Base-by-base conservation (phyloP, 2,888 invertebrate genomes). In the Trissolcus brochymenae region DNA sequence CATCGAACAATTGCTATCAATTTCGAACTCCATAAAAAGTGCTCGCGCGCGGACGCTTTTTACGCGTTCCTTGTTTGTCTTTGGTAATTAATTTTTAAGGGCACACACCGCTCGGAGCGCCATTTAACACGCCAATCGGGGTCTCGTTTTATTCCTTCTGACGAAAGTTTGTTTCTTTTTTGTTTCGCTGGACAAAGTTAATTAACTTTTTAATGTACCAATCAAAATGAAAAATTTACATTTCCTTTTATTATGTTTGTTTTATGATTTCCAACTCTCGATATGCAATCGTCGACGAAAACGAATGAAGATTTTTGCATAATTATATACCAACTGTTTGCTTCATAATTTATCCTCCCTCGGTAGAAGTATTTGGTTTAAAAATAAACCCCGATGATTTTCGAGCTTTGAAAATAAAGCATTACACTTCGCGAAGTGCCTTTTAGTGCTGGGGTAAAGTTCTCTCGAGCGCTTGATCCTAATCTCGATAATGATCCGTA, bases 401-500 rank as follows among this genome's bases (percentile, higher is more conserved):
- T 66, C 56, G 70, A 46, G 70, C 76, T 64, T 68, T 49, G 43
- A 49, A 73, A 68, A 74, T 64, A 74, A 73, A 78, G 62, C 60
- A 46, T 59, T 62, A 57, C 41, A 56, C 51, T 67, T 51, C 57
- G 59, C 65, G 70, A 75, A 61, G 62, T 76, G 68, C 76, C 78
- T 79, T 77, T 76, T 76, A 74, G 65, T 75, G 76, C 54, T 51
- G 68, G 60, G 59, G 65, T 49, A 60, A 73, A 76, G 71, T 74
- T 79, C 79, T 81, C 70, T 81, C 79, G 81, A 86, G 83, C 82
- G 81, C 81, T 84, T 84, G 89, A 89, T 89, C 86, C 86, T 88
- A 89, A 88, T 89, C 88, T 89, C 85, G 87, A 88, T 89, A 89
- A 89, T 88, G 88, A 89, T 87, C 88, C 88, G 88, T 88, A 89